Evolutionary conservation across 2,888 invertebrate genomes (phyloP).

Genomic region (Boloria selene): DNA sequence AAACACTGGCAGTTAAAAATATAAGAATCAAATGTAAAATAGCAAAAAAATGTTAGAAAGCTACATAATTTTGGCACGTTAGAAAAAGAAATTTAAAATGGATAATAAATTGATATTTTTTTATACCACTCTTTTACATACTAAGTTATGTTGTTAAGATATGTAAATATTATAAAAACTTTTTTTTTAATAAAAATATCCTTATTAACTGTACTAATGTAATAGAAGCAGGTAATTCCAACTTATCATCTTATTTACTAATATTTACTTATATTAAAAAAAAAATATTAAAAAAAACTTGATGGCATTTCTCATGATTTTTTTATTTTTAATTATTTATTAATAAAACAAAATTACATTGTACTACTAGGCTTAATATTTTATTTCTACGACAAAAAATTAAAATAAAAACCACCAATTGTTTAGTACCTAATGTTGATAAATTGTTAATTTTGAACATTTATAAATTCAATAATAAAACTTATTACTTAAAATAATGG

Average conservation of each 20-base stretch:
- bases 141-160: not conserved
- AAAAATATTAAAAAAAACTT: not conserved
- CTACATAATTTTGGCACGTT: constrained; percentile 36
- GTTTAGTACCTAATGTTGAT: not conserved
- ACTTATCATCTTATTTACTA: constrained; percentile 4
- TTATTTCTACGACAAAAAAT: not conserved
- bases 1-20: constrained; percentile 36
- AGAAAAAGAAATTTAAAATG: constrained; percentile 4
- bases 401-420: not conserved
- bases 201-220: too few relatives aligned
- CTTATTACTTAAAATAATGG: constrained; percentile 1
- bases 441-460: too few relatives aligned
- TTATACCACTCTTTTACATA: not conserved
- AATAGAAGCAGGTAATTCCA: not conserved
- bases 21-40: constrained; percentile 31
- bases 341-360: not conserved
- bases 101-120: not conserved
- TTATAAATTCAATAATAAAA: too few relatives aligned
- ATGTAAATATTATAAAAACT: not conserved
- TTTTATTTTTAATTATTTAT: not conserved
- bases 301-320: not conserved
- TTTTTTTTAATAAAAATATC: not conserved
- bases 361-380: constrained; percentile 14
- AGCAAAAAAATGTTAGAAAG: constrained; percentile 4
- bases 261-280: constrained; percentile 2